Conservation (phyloP, 23 tunicate species). For the Ascidia mentula region DNA sequence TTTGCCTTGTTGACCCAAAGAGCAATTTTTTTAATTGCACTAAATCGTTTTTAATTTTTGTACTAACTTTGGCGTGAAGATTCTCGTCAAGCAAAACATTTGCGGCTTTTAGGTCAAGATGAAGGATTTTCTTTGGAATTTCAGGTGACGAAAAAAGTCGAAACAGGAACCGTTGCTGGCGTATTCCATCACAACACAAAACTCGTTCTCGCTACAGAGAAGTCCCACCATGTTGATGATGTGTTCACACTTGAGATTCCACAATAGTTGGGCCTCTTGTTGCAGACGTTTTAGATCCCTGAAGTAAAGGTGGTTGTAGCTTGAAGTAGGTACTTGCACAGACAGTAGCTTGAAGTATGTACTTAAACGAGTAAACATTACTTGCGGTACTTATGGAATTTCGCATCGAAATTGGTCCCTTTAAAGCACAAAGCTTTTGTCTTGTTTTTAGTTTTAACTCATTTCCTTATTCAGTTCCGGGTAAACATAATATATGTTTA, state of each 20-base stretch:
- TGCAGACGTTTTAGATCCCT: constrained; percentile 15
- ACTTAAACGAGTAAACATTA: too few species aligned
- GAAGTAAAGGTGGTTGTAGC: too few species aligned
- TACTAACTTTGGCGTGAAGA: constrained; percentile 10
- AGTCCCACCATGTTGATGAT: neutral
- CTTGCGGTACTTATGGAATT: too few species aligned
- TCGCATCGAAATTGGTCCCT: too few species aligned
- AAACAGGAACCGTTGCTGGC: constrained; percentile 13
- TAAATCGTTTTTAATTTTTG: neutral
- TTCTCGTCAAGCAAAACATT: constrained; percentile 17
- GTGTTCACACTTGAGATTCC: neutral
- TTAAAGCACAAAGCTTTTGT: too few species aligned
- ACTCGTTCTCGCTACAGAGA: neutral
- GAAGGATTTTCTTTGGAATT: constrained; percentile 9
- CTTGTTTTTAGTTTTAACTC: too few species aligned
- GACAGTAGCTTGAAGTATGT: too few species aligned
- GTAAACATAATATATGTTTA: too few species aligned
- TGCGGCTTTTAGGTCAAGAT: constrained; percentile 18
- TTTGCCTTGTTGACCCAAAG: neutral
- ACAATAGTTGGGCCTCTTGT: constrained; percentile 10
- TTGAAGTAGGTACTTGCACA: too few species aligned
- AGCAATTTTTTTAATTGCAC: neutral
- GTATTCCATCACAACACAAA: neutral
- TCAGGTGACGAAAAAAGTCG: constrained; percentile 4
- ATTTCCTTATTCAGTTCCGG: too few species aligned